Conservation (phyloP, 1,140 invertebrate species). For the Tigriopus japonicus region DNA sequence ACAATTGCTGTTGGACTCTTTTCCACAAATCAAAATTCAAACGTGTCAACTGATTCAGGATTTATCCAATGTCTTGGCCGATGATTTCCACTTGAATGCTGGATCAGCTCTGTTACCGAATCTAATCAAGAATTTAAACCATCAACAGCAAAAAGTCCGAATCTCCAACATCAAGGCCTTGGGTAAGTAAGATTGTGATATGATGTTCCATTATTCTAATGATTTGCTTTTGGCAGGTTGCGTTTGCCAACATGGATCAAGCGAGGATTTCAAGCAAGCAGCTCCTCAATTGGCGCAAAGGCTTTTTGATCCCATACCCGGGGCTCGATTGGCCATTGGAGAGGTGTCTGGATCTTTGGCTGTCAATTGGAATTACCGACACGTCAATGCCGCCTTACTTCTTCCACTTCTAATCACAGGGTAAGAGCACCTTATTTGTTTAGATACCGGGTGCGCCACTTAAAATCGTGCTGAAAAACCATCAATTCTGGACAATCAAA, state of each 20-base stretch:
- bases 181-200: not conserved
- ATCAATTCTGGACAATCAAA: no score
- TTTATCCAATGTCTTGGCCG: not conserved
- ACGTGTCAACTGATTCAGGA: not conserved
- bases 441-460: no score
- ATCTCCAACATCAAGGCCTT: not conserved
- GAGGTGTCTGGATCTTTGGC: not conserved
- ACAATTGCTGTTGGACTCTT: not conserved
- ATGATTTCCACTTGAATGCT: not conserved
- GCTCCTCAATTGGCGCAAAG: not conserved
- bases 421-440: no score
- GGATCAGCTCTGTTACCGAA: not conserved
- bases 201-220: no score
- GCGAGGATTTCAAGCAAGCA: not conserved
- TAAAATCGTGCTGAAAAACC: no score
- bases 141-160: not conserved
- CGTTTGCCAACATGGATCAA: not conserved
- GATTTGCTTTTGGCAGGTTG: no score
- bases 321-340: not conserved
- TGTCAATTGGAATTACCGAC: not conserved
- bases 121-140: not conserved
- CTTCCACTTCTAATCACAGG: not conserved
- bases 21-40: not conserved
- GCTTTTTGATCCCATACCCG: not conserved
- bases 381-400: not conserved